Evolutionary conservation across 2,113 vertebrate species (phyloP), one percentile per base, ranked within the genome.

Genomic region (Donacobius atricapilla): DNA sequence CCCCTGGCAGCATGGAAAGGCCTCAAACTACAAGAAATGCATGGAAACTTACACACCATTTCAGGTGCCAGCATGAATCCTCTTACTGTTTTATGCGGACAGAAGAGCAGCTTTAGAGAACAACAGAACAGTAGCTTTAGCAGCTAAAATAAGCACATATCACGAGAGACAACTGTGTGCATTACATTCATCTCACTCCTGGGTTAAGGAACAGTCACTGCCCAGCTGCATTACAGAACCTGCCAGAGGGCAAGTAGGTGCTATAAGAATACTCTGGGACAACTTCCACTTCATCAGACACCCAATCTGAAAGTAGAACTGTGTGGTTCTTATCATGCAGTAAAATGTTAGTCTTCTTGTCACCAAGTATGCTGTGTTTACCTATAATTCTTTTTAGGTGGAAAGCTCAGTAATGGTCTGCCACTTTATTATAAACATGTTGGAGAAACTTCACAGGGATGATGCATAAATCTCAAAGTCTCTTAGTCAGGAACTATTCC

Each of bases 41-140:
- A 21, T 0, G 1, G 25, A 15, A 61, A 80, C 58, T 30, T 35
- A 63, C 0, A 1, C 23, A 42, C 15, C 7, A 31, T 23, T 77
- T 72, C 27, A 80, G 30, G 45, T 80, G 50, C 15, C 45, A 53
- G 21, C 5, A 3, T 70, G 35, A 86, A n/a, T 35, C 65, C 30
- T 85, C 60, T 63, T 27, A 61, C 42, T 5, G 2, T 53, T 87
- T 86, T 23, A 56, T 42, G 66, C 31, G 45, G 40, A 65, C 23
- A 63, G 51, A 76, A 63, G 3, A 19, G 23, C 35, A 93, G n/a
- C 44, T 79, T 78, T 45, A 83, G 56, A 91, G 44, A 79, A 60
- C 10, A 76, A 71, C 4, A 16, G 18, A 66, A 57, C 0, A 86
- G 39, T 35, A 73, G 66, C 58, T 87, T 35, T 1, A 58, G 47